phyloP scores from a whole-genome alignment of 1,140 invertebrate species.

The Varroa destructor region DNA sequence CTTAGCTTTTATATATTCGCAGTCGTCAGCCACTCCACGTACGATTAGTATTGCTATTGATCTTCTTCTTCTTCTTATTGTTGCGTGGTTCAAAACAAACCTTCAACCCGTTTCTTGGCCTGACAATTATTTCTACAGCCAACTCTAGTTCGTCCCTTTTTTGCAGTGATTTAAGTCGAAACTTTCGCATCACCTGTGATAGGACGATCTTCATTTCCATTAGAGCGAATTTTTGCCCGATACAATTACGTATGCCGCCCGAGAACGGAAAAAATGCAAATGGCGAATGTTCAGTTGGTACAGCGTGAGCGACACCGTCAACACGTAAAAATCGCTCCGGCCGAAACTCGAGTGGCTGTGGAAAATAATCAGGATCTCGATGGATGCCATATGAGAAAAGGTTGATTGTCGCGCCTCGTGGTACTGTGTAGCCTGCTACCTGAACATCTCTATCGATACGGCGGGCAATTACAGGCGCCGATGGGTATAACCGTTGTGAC shows the following conservation, averaged over 20 bases:
- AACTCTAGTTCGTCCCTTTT: slow-evolving; percentile 39
- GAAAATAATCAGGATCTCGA: slow-evolving; percentile 40
- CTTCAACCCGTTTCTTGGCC: slow-evolving; percentile 39
- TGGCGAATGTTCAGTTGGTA: slow-evolving; percentile 38
- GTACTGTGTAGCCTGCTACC: slow-evolving; percentile 37
- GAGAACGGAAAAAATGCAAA: slow-evolving; percentile 41
- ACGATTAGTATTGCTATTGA: no score
- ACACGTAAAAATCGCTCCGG: slow-evolving; percentile 41
- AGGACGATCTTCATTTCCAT: slow-evolving; percentile 73
- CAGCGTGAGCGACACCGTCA: slow-evolving; percentile 39
- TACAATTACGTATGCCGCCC: slow-evolving; percentile 40
- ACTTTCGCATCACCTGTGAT: slow-evolving; percentile 69
- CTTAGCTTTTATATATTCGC: no score
- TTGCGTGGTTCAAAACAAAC: slow-evolving; percentile 34
- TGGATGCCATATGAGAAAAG: slow-evolving; percentile 43
- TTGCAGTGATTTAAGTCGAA: slow-evolving; percentile 43
- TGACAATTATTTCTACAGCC: slow-evolving; percentile 40
- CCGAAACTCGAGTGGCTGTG: slow-evolving; percentile 43
- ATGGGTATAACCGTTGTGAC: slow-evolving; percentile 33
- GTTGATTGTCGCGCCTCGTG: slow-evolving; percentile 41
- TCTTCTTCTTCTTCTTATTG: no score
- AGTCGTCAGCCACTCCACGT: no score
- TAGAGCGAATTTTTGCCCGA: slow-evolving; percentile 63
- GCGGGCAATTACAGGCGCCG: slow-evolving; percentile 33
- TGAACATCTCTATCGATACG: slow-evolving; percentile 5